phyloP scores from a whole-genome alignment of 2,113 vertebrate genomes.

The Anarhynchus alexandrinus region DNA sequence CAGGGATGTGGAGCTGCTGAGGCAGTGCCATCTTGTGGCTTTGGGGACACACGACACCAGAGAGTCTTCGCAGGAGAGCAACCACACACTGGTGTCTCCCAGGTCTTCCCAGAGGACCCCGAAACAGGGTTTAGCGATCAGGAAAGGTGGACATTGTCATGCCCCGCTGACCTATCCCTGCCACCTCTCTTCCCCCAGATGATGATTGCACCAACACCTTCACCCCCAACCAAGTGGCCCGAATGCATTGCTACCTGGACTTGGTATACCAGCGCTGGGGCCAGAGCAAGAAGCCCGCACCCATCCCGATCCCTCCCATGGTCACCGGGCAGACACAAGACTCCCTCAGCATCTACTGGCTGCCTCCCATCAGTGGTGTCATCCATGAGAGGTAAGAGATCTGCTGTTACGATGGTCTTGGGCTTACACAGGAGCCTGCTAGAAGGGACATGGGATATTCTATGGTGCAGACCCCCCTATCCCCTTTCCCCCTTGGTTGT shows the following conservation, averaged over 20 bases:
- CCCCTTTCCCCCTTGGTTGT: rapidly evolving
- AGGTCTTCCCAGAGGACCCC: neutral
- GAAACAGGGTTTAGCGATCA: rapidly evolving
- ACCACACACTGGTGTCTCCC: rapidly evolving
- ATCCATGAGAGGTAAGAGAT: conserved; percentile 86
- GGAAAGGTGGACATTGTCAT: rapidly evolving
- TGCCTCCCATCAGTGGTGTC: conserved; percentile 84
- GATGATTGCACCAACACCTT: conserved; percentile 96
- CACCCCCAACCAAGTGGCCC: conserved; percentile 94
- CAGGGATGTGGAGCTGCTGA: neutral
- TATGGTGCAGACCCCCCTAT: rapidly evolving
- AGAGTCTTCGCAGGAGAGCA: neutral
- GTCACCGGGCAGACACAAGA: conserved; percentile 79
- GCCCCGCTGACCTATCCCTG: rapidly evolving
- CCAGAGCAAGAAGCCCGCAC: conserved; percentile 74
- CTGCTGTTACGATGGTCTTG: rapidly evolving
- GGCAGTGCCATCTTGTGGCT: conserved; percentile 75
- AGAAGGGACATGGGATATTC: neutral
- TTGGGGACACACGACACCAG: conserved; percentile 18
- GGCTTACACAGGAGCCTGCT: neutral
- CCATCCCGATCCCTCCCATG: conserved; percentile 85
- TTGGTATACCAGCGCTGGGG: conserved; percentile 92
- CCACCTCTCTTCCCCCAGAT: conserved; percentile 69
- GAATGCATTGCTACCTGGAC: conserved; percentile 98
- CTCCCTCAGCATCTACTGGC: conserved; percentile 89